phyloP scores from a whole-genome alignment of 2,113 vertebrate genomes.

The rat (Rattus norvegicus) region DNA sequence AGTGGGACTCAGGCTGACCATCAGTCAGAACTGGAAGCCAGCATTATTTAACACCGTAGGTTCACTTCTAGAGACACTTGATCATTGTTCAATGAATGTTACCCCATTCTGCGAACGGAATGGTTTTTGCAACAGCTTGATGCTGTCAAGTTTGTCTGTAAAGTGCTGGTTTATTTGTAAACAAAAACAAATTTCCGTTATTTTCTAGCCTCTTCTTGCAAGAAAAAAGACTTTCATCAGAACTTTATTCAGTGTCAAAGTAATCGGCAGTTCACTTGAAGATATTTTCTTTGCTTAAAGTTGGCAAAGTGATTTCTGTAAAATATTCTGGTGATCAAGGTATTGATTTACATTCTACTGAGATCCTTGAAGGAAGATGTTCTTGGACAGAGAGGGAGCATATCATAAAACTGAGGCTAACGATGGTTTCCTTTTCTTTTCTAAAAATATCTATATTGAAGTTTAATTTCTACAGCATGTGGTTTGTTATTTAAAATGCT shows the following conservation, averaged over 20 bases:
- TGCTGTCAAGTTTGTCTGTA: neutral
- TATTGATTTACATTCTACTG: neutral
- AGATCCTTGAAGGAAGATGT: neutral
- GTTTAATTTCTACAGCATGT: neutral
- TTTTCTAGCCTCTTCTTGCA: constrained; percentile 8
- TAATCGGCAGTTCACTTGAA: neutral
- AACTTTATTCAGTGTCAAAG: neutral
- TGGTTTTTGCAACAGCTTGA: neutral
- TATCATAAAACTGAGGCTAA: neutral
- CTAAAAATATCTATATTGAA: neutral
- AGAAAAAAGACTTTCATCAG: neutral
- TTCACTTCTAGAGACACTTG: neutral
- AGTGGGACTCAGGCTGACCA: neutral
- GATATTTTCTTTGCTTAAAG: neutral
- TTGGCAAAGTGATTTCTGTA: neutral
- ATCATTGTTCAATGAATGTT: constrained; percentile 6
- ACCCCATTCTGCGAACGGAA: neutral
- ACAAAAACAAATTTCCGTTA: neutral
- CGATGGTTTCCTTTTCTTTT: neutral
- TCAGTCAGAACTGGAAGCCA: neutral
- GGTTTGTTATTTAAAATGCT: neutral
- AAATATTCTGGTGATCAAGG: neutral
- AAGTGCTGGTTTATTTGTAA: neutral
- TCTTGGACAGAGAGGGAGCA: neutral
- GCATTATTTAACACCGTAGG: neutral